Conservation (phyloP, 2,888 invertebrate species). For the Drosophila mimetica region DNA sequence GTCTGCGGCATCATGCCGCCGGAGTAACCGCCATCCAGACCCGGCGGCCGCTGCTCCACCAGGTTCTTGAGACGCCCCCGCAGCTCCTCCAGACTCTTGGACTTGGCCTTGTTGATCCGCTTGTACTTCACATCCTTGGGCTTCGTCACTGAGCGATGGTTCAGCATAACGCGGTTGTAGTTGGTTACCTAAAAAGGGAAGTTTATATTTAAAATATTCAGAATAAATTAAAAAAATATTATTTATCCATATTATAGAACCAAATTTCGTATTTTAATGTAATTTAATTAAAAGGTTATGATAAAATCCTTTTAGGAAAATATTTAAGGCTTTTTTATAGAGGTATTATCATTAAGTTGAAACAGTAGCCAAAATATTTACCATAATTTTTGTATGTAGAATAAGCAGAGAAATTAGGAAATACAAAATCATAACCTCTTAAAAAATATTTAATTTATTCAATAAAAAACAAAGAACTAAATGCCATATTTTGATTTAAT, state of each 20-base stretch:
- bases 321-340: too few species aligned
- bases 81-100: slow-evolving; percentile 93
- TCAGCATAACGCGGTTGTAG: slow-evolving; percentile 95
- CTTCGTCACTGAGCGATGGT: slow-evolving; percentile 94
- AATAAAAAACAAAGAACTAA: too few species aligned
- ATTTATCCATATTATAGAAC: background rate
- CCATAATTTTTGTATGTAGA: too few species aligned
- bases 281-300: too few species aligned
- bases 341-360: too few species aligned
- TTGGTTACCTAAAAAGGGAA: slow-evolving; percentile 84
- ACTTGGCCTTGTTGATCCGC: slow-evolving; percentile 95
- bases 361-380: too few species aligned
- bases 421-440: too few species aligned
- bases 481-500: too few species aligned
- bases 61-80: slow-evolving; percentile 93
- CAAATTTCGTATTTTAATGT: background rate
- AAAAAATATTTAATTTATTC: too few species aligned
- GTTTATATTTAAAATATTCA: background rate
- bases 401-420: too few species aligned
- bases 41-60: slow-evolving; percentile 91
- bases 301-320: too few species aligned
- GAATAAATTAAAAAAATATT: too few species aligned
- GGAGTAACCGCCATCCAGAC: slow-evolving; percentile 68
- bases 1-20: slow-evolving; percentile 82
- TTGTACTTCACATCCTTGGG: slow-evolving; percentile 96